Conservation (phyloP, 1,140 invertebrate species). For the Rhopalosiphum maidis region DNA sequence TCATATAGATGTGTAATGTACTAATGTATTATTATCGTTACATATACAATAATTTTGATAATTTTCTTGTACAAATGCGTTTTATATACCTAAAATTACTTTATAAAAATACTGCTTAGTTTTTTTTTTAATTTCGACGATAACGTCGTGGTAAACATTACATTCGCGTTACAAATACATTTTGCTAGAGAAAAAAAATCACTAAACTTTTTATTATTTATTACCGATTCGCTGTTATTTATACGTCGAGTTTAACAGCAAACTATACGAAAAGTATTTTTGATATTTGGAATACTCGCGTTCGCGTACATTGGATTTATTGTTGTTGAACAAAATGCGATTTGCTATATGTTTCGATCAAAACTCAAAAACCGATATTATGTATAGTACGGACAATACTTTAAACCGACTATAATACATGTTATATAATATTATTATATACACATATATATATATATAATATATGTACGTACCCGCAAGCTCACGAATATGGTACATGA, state of each 20-base stretch:
- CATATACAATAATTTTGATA: background rate
- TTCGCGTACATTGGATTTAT: background rate
- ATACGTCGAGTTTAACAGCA: background rate
- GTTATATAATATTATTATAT: background rate
- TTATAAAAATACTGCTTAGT: background rate
- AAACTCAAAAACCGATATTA: background rate
- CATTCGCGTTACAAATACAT: background rate
- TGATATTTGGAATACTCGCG: background rate
- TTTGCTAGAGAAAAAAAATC: background rate
- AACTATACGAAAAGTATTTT: constrained; percentile 6
- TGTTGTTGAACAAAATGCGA: constrained; percentile 7
- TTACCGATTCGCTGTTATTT: background rate
- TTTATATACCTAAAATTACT: background rate
- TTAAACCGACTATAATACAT: background rate
- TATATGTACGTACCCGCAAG: background rate
- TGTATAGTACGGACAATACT: background rate
- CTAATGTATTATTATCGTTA: background rate
- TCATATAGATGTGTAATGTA: background rate
- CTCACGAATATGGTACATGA: background rate
- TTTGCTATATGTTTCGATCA: background rate
- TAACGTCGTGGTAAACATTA: background rate
- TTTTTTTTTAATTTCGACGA: constrained; percentile 13
- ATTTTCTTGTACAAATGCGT: background rate
- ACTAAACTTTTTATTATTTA: constrained; percentile 35
- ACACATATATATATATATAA: too few species aligned